A percentile compares a stretch with the other conserved stretches of the same genome.
phyloP scores from a whole-genome alignment of 2,888 invertebrate genomes.

The Nematopogon swammerdamellus region DNA sequence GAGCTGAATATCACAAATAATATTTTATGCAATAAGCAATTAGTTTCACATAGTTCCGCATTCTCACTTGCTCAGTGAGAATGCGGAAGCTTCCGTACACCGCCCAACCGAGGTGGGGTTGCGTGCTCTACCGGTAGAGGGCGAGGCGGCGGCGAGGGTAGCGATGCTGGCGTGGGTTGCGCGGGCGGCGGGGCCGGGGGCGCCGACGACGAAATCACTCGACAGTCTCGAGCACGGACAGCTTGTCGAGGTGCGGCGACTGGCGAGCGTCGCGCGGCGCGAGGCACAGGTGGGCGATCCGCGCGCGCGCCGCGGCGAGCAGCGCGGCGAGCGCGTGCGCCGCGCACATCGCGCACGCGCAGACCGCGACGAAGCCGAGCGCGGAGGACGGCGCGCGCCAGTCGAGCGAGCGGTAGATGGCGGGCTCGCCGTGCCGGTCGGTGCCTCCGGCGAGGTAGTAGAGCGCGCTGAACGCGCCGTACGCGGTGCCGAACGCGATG shows the following conservation, averaged over 20 bases:
- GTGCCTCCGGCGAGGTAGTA: slow-evolving; percentile 48
- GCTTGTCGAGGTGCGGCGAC: slow-evolving; percentile 19
- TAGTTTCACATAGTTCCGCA: too few species aligned
- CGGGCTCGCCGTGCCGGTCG: slow-evolving; percentile 52
- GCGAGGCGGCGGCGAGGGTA: too few species aligned
- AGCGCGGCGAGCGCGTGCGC: slow-evolving; percentile 25
- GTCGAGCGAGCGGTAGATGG: slow-evolving; percentile 72
- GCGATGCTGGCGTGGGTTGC: too few species aligned
- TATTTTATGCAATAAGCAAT: too few species aligned
- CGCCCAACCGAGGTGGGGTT: too few species aligned
- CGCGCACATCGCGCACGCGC: slow-evolving; percentile 36
- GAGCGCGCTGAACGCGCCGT: slow-evolving; percentile 47
- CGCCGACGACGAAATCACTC: neutral
- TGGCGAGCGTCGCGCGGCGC: slow-evolving; percentile 20
- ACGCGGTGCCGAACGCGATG: slow-evolving; percentile 54
- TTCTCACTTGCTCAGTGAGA: too few species aligned
- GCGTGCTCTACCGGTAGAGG: too few species aligned
- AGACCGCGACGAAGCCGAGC: slow-evolving; percentile 38
- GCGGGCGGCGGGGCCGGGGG: too few species aligned
- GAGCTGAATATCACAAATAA: too few species aligned
- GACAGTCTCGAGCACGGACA: neutral
- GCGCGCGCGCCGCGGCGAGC: slow-evolving; percentile 18
- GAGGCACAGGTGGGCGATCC: slow-evolving; percentile 6
- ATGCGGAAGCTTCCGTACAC: too few species aligned
- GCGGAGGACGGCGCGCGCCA: slow-evolving; percentile 60